A percentile compares a stretch with the other conserved stretches of the same genome.
Evolutionary conservation across 2,888 invertebrate species (phyloP).

Genomic region (Lithophane ornitopus): DNA sequence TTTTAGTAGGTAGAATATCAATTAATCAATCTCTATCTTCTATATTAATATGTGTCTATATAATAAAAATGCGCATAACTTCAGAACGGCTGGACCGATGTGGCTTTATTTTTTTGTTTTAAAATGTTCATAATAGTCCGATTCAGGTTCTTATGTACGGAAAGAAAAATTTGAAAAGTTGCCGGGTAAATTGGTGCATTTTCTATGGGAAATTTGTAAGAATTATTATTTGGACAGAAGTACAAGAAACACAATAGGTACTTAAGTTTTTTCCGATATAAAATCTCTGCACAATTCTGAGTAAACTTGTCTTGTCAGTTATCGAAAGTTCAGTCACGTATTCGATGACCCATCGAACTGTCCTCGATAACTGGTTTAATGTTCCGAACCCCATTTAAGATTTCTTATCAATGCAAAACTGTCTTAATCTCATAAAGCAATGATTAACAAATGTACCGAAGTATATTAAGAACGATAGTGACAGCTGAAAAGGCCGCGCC

Average conservation of each 20-base stretch:
- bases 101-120: background rate
- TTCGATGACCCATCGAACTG: conserved; percentile 36
- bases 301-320: background rate
- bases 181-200: background rate
- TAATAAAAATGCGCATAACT: background rate
- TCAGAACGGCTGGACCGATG: background rate
- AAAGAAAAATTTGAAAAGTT: background rate
- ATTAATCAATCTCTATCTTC: background rate
- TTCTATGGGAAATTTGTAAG: too few species aligned
- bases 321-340: conserved; percentile 45
- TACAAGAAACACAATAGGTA: background rate
- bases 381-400: conserved; percentile 42
- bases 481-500: conserved; percentile 25
- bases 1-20: background rate
- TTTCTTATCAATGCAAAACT: conserved; percentile 43
- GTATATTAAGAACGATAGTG: conserved; percentile 25
- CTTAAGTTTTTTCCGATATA: background rate
- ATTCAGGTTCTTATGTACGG: background rate
- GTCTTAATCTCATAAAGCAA: conserved; percentile 45
- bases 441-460: conserved; percentile 39
- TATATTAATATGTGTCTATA: too few species aligned
- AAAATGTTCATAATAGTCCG: background rate
- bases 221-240: background rate
- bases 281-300: background rate
- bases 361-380: conserved; percentile 41